Percentiles rank a stretch among this genome's conserved stretches.
Conservation (phyloP, 1,140 invertebrate genomes). For the Manduca sexta region DNA sequence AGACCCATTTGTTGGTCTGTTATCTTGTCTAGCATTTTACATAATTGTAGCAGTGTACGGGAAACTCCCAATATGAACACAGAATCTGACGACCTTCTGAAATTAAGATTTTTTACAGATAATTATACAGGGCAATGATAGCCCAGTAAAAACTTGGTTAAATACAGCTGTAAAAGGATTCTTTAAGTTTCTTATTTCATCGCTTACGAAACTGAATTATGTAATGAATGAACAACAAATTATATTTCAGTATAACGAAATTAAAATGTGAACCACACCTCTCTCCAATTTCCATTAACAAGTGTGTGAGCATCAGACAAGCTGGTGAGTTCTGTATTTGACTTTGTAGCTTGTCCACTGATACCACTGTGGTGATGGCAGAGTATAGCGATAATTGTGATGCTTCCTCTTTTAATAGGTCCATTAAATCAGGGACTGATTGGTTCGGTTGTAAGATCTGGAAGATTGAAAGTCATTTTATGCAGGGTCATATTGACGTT, state of each 20-base stretch:
- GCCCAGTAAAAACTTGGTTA: no score
- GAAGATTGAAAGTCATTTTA: constrained; percentile 5
- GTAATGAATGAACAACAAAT: no score
- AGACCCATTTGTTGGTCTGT: constrained; percentile 11
- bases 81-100: constrained; percentile 52
- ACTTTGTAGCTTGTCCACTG: constrained; percentile 16
- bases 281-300: constrained; percentile 43
- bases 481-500: no score
- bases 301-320: constrained; percentile 24
- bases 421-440: constrained; percentile 6
- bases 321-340: constrained; percentile 12
- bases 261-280: constrained; percentile 29
- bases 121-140: no score
- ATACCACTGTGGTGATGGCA: constrained; percentile 37
- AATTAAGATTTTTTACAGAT: constrained; percentile 11
- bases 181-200: no score
- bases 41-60: constrained; percentile 42
- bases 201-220: no score
- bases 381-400: constrained; percentile 38
- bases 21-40: constrained; percentile 30
- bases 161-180: no score
- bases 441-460: constrained; percentile 23
- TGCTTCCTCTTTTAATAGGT: constrained; percentile 26
- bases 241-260: no score
- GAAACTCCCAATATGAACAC: constrained; percentile 47